Conservation (phyloP, 2,797 vertebrate genomes). For the Lindbergichthys nudifrons region DNA sequence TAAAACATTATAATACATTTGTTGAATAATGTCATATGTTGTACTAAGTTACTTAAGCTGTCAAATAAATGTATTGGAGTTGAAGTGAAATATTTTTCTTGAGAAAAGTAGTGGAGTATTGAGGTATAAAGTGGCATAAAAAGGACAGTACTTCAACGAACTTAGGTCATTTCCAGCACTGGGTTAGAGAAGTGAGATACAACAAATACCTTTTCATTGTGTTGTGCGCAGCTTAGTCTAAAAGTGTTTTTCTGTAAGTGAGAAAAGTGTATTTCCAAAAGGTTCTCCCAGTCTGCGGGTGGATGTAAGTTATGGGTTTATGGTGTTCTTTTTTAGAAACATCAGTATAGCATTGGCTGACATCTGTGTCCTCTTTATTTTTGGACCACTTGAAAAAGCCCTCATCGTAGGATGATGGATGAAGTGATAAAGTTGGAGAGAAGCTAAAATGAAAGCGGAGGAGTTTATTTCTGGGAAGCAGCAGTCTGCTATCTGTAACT, state of each 20-base stretch:
- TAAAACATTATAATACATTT: neutral
- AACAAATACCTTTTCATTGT: too few relatives aligned
- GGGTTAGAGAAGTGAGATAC: neutral
- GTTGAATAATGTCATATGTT: neutral
- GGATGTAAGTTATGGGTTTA: constrained; percentile 78
- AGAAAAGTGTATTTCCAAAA: constrained; percentile 66
- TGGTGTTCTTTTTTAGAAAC: constrained; percentile 66
- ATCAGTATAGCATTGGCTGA: constrained; percentile 75
- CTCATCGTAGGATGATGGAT: constrained; percentile 80
- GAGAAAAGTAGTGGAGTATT: too few relatives aligned
- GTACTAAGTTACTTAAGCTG: neutral
- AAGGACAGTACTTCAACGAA: neutral
- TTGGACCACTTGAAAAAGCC: constrained; percentile 78
- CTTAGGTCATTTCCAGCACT: neutral
- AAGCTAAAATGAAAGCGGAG: constrained; percentile 70
- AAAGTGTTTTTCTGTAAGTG: constrained; percentile 42
- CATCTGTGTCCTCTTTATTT: constrained; percentile 82
- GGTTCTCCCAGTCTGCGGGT: constrained; percentile 67
- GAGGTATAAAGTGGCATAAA: neutral
- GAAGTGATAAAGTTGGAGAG: constrained; percentile 80
- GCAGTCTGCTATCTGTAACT: constrained; percentile 57
- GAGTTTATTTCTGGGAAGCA: constrained; percentile 73
- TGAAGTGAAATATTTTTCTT: too few relatives aligned
- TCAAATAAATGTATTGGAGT: neutral
- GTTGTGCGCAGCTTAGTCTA: constrained; percentile 9